A percentile compares a stretch with the other conserved stretches of the same genome.
Conservation (phyloP, 2,797 vertebrate species). For the Macropodus opercularis region DNA sequence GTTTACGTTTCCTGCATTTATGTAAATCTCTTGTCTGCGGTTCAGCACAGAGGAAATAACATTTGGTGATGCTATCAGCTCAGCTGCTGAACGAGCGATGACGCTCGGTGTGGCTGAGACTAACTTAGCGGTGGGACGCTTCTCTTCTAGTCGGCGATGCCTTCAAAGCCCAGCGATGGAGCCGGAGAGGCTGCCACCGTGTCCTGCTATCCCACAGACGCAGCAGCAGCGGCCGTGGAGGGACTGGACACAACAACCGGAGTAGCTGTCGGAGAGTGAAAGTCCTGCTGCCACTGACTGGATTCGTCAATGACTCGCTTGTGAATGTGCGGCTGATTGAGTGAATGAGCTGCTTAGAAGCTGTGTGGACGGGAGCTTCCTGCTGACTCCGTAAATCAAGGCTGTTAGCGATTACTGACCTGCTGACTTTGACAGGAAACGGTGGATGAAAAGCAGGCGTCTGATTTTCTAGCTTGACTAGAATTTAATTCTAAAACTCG, state of each 20-base stretch:
- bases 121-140: slow-evolving; percentile 45
- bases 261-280: too few species aligned
- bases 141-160: too few species aligned
- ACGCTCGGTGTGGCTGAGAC: slow-evolving; percentile 26
- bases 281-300: too few species aligned
- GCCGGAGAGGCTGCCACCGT: slow-evolving; percentile 47
- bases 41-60: not conserved
- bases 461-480: not conserved
- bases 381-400: not conserved
- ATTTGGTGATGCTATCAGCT: slow-evolving; percentile 31
- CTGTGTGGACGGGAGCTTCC: not conserved
- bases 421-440: not conserved
- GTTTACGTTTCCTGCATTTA: slow-evolving; percentile 33
- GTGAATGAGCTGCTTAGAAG: not conserved
- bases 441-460: not conserved
- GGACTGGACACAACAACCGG: too few species aligned
- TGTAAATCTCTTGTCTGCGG: slow-evolving; percentile 13
- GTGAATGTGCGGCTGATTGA: not conserved
- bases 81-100: not conserved
- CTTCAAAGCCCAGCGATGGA: slow-evolving; percentile 31
- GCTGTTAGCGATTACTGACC: not conserved
- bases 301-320: not conserved
- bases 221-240: slow-evolving; percentile 34
- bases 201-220: slow-evolving; percentile 41
- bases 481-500: too few species aligned